These are phyloP conservation scores for Sorex maritimensis DNA, from an alignment of 2,797 vertebrate species.

Conservation along the genomic window DNA sequence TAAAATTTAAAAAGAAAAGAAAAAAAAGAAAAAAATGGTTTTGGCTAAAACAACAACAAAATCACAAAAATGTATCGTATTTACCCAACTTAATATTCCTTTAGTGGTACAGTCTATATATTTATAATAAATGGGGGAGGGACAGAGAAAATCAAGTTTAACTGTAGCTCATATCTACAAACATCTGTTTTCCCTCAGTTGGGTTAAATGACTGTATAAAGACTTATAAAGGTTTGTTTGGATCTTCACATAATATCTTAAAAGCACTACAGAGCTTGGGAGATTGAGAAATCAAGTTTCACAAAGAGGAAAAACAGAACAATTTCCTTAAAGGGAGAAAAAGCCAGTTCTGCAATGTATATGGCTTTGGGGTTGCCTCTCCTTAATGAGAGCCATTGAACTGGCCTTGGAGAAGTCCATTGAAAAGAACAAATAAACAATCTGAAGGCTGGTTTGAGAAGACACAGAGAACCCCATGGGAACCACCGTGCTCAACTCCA, in stretches of 20 bases:
- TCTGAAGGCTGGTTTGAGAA: conserved; percentile 18
- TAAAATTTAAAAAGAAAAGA: no score
- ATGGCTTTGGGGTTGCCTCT: background rate
- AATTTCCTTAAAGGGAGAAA: background rate
- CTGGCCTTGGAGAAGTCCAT: conserved; percentile 9
- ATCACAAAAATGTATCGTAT: conserved; percentile 10
- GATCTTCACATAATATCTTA: background rate
- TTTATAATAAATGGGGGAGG: background rate
- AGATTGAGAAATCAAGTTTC: conserved; percentile 33
- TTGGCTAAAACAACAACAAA: background rate
- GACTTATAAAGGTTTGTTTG: background rate
- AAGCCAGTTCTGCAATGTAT: background rate
- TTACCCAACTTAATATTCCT: background rate
- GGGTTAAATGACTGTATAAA: background rate
- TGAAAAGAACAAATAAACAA: conserved; percentile 12
- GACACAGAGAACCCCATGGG: background rate
- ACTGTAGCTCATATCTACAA: background rate
- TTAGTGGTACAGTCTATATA: conserved; percentile 19
- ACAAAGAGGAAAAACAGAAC: background rate
- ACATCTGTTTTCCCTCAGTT: background rate
- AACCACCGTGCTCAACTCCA: background rate
- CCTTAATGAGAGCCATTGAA: background rate
- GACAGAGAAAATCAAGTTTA: background rate
- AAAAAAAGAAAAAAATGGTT: no score
- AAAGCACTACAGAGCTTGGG: background rate